Percentiles rank a stretch among this genome's conserved stretches.
Conservation (phyloP, 2,113 vertebrate species). For the Campylomormyrus tamandua region DNA sequence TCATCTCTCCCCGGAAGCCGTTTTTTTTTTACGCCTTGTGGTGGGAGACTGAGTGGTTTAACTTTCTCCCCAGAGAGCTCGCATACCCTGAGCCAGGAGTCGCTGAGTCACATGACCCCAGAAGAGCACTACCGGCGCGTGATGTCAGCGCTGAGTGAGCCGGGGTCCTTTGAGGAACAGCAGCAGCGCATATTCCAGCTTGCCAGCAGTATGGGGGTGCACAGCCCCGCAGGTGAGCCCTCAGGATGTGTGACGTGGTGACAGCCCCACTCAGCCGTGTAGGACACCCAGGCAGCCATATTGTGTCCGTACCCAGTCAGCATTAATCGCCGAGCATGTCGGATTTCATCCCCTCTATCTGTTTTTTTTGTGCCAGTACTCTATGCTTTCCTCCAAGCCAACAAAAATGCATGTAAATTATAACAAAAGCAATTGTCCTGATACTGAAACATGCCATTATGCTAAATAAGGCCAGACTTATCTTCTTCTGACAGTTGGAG, state of each 20-base stretch:
- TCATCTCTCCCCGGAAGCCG: not conserved
- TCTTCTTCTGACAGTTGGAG: not conserved
- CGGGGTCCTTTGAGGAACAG: conserved; percentile 82
- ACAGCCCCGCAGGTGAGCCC: conserved; percentile 70
- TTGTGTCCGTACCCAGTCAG: not conserved
- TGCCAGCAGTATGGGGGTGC: conserved; percentile 84
- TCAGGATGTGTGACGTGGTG: not conserved
- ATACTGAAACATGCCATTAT: not conserved
- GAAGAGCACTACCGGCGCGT: conserved; percentile 92
- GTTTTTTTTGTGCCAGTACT: not conserved
- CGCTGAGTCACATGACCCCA: conserved; percentile 79
- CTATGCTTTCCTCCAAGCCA: not conserved
- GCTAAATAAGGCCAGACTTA: too few relatives aligned
- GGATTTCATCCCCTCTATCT: not conserved
- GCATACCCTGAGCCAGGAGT: conserved; percentile 72
- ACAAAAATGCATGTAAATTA: not conserved
- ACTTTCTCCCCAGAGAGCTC: conserved; percentile 64
- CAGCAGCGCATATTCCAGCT: conserved; percentile 90
- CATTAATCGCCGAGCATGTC: too few relatives aligned
- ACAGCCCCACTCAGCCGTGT: not conserved
- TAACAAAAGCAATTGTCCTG: not conserved
- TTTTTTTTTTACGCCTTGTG: not conserved
- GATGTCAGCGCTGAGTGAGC: conserved; percentile 85
- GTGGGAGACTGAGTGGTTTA: not conserved
- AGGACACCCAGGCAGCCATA: not conserved